Evolutionary conservation across 2,797 vertebrate genomes (phyloP), one percentile per base, ranked within the genome.

Genomic region (Myoxocephalus aenaeus): DNA sequence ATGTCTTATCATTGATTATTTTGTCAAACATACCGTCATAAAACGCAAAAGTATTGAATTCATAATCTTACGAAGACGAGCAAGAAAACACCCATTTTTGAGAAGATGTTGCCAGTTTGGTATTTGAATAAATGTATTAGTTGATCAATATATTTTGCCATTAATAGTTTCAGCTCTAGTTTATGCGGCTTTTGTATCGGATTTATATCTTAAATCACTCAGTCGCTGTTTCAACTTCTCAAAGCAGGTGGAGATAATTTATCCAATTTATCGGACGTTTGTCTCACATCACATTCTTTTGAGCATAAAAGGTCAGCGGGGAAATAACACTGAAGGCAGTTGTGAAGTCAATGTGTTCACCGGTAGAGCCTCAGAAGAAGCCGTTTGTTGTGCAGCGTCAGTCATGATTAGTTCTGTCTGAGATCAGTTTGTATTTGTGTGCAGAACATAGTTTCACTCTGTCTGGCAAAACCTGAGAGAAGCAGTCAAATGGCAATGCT

Each of bases 311-410:
- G 17, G 40, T 29, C 38, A 38, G 27, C 3, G 44, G 65, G 72
- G 65, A 73, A 78, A 77, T 73, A 67, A 81, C 27, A 53, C 11
- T 29, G 59, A 53, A 65, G 46, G 42, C 32, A 46, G 66, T 5
- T 15, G 20, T n/a, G 20, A 9, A 34, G 36, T 50, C 46, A 75
- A 56, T 38, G 20, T 50, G 8, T 36, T 70, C 48, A 17, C 22
- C 50, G 25, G 18, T 7, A 18, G 34, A 72, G 59, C 44, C 59
- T 56, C 18, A 56, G 9, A 50, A 29, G 42, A 27, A 29, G 46
- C 29, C 11, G 12, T 29, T 12, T 53, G n/a, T 44, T 61, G 25
- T 42, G 36, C 4, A 32, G 32, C 32, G 57, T 29, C 50, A 9
- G 40, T 25, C 29, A 18, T 65, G 42, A 40, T 22, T 40, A 25